A percentile compares a stretch with the other conserved stretches of the same genome.
These are phyloP conservation scores for Chamaetylas fuelleborni DNA, from an alignment of 2,113 vertebrate species.

Conservation along the genomic window DNA sequence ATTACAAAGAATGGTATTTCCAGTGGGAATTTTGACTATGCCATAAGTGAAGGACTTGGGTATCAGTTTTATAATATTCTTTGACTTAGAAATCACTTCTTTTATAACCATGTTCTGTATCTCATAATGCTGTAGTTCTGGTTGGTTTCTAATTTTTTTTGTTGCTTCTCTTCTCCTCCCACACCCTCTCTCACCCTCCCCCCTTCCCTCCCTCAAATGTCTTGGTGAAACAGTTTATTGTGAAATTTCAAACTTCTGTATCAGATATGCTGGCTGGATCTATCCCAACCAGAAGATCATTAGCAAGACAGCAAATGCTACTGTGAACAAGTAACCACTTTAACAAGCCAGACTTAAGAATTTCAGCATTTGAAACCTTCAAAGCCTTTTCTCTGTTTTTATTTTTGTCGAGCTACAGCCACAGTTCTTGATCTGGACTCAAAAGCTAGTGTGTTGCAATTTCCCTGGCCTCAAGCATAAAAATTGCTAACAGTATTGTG, in stretches of 20 bases:
- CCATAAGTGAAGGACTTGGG: accelerated
- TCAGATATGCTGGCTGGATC: background rate
- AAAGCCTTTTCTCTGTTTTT: background rate
- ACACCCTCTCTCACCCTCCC: accelerated
- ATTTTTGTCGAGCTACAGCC: background rate
- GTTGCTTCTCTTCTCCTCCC: background rate
- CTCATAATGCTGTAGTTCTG: accelerated
- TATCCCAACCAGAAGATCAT: background rate
- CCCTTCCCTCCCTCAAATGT: background rate
- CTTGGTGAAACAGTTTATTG: background rate
- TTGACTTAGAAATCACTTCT: background rate
- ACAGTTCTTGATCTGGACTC: slow-evolving; percentile 15
- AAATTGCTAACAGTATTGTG: slow-evolving; percentile 14
- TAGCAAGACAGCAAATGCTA: background rate
- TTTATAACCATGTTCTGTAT: background rate
- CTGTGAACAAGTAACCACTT: background rate
- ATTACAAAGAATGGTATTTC: background rate
- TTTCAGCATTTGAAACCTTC: slow-evolving; percentile 11
- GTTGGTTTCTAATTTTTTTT: background rate
- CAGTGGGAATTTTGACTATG: background rate
- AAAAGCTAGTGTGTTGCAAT: background rate
- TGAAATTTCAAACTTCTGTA: background rate
- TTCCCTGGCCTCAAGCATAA: slow-evolving; percentile 17
- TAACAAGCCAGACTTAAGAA: background rate
- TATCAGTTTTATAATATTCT: background rate